A percentile compares a stretch with the other conserved stretches of the same genome.
These are phyloP conservation scores for Ficedula albicollis DNA, from an alignment of 2,797 vertebrate species.

Conservation along the genomic window DNA sequence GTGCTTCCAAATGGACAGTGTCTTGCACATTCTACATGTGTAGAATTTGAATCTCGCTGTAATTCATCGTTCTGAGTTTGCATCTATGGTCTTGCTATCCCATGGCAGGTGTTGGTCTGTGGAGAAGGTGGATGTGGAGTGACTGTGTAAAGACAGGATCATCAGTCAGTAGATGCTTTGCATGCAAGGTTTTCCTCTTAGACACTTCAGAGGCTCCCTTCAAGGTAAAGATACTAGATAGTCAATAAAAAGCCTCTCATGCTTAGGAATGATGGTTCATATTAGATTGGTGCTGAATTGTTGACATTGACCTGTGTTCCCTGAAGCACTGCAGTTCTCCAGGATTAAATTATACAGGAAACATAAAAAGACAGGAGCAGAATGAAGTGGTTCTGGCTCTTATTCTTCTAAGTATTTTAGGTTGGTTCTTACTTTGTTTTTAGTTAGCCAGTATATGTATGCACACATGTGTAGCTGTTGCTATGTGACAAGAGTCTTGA, in stretches of 20 bases:
- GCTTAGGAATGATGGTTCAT: neutral
- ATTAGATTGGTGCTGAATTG: neutral
- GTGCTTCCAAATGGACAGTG: neutral
- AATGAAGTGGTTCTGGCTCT: neutral
- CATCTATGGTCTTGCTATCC: rapidly evolving
- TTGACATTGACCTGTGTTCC: neutral
- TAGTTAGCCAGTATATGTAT: neutral
- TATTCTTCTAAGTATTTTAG: neutral
- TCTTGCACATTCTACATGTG: rapidly evolving
- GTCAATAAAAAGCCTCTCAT: neutral
- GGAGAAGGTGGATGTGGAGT: neutral
- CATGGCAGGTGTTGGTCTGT: rapidly evolving
- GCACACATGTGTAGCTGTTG: neutral
- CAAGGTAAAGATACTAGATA: neutral
- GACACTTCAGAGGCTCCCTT: neutral
- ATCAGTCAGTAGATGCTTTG: neutral
- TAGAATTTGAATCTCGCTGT: neutral
- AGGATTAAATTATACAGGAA: neutral
- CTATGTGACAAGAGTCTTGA: neutral
- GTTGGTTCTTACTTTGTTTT: neutral
- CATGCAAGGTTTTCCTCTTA: neutral
- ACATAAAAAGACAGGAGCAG: neutral
- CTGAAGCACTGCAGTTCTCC: neutral
- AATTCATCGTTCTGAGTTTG: neutral
- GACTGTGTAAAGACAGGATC: neutral